phyloP scores from a whole-genome alignment of 2,888 invertebrate species.

The Drosophila tanythrix region DNA sequence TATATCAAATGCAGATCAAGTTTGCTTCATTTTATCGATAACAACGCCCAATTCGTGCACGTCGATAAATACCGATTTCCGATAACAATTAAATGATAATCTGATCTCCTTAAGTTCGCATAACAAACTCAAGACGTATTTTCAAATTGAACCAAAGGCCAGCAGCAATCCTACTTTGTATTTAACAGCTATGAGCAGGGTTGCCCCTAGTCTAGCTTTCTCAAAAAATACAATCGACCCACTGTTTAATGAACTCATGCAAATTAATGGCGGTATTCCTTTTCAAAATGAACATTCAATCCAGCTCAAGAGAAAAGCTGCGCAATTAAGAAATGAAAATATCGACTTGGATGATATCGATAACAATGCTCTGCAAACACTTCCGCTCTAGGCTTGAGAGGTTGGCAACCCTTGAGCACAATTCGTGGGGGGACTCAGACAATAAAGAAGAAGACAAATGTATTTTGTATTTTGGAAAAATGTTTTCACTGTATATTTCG shows the following conservation, averaged over 20 bases:
- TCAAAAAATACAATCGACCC: background rate
- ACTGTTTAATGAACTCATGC: fast-evolving
- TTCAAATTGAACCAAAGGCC: background rate
- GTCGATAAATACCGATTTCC: background rate
- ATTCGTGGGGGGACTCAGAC: background rate
- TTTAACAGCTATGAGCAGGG: background rate
- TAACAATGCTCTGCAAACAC: background rate
- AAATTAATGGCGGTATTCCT: fast-evolving
- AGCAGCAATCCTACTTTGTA: background rate
- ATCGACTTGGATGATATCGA: background rate
- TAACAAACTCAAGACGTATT: too few relatives aligned
- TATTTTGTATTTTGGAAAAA: slow-evolving; percentile 51
- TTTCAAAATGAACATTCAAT: background rate
- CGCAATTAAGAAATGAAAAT: fast-evolving
- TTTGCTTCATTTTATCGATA: background rate
- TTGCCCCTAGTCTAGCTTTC: background rate
- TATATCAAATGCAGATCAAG: background rate
- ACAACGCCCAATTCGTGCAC: fast-evolving
- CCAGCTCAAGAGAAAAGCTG: background rate
- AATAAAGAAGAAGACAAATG: slow-evolving; percentile 20
- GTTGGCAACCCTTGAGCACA: slow-evolving; percentile 1
- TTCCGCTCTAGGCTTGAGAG: background rate
- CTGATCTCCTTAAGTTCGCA: background rate
- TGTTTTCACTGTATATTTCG: slow-evolving; percentile 39
- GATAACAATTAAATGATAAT: background rate